A percentile compares a stretch with the other conserved stretches of the same genome.
These are phyloP conservation scores for Globodera rostochiensis DNA, from an alignment of 1,140 invertebrate species.

Conservation along the genomic window DNA sequence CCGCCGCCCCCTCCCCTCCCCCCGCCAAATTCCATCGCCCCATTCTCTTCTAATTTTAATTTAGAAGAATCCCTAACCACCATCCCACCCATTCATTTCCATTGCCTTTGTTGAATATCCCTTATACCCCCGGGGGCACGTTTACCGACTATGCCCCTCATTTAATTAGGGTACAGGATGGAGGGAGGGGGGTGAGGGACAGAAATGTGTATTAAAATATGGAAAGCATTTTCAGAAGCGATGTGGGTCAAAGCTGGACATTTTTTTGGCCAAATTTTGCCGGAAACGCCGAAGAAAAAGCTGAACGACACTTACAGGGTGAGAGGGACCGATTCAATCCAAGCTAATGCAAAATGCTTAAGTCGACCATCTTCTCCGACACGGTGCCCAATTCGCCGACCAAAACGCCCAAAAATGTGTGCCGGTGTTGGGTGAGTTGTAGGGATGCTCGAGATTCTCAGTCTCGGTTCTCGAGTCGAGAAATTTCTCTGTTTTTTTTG, in stretches of 20 bases:
- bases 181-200: background rate
- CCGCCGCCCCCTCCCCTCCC: too few species aligned
- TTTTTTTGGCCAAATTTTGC: constrained; percentile 39
- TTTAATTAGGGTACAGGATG: constrained; percentile 22
- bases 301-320: constrained; percentile 51
- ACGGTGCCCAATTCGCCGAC: constrained; percentile 41
- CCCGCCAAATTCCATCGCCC: background rate
- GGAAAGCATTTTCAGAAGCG: constrained; percentile 51
- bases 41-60: background rate
- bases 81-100: background rate
- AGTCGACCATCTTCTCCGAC: constrained; percentile 47
- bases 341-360: constrained; percentile 1
- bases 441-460: too few species aligned
- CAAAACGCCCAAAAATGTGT: constrained; percentile 51
- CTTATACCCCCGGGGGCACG: background rate
- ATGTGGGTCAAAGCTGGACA: constrained; percentile 51
- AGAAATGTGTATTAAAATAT: constrained; percentile 7
- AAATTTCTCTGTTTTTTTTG: too few species aligned
- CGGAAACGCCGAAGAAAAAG: constrained; percentile 32
- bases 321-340: too few species aligned
- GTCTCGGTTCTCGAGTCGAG: too few species aligned
- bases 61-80: background rate
- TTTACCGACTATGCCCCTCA: constrained; percentile 4
- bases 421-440: constrained; percentile 48
- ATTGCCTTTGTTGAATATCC: background rate